Conservation (phyloP, 2,797 vertebrate species). For the Leontopithecus rosalia region DNA sequence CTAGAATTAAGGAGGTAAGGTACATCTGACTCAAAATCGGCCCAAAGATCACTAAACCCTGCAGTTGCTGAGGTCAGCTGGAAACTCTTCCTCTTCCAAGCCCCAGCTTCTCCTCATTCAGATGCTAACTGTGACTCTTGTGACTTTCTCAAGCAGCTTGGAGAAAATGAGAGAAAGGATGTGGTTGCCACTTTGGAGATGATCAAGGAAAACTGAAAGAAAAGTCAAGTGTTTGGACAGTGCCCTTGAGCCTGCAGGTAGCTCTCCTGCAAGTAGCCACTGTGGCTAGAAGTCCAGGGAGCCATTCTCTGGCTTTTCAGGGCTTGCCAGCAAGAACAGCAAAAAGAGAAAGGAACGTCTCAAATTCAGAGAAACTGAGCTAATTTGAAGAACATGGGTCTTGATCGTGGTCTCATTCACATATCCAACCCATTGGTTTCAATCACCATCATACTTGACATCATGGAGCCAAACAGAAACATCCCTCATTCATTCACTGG, state of each 20-base stretch:
- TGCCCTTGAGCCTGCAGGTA: background rate
- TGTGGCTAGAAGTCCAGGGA: rapidly evolving
- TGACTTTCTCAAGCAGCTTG: background rate
- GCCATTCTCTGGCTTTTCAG: background rate
- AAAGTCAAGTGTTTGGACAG: background rate
- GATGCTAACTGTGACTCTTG: background rate
- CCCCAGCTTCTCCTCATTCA: background rate
- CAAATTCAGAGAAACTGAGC: background rate
- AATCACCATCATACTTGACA: rapidly evolving
- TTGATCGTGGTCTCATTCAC: rapidly evolving
- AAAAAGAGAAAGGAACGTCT: background rate
- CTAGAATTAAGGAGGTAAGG: background rate
- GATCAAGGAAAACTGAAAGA: background rate
- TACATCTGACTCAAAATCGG: background rate
- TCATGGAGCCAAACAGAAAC: too few relatives aligned
- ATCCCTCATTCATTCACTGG: rapidly evolving
- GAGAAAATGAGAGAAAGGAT: background rate
- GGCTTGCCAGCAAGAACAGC: background rate
- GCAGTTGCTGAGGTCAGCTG: background rate
- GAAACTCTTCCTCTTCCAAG: background rate
- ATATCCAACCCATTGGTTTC: too few relatives aligned
- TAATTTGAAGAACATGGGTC: rapidly evolving
- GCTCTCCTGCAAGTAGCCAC: too few relatives aligned
- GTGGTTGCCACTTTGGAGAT: background rate
- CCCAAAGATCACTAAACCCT: background rate